Conservation (phyloP, 2,797 vertebrate genomes). For the Tenualosa ilisha region DNA sequence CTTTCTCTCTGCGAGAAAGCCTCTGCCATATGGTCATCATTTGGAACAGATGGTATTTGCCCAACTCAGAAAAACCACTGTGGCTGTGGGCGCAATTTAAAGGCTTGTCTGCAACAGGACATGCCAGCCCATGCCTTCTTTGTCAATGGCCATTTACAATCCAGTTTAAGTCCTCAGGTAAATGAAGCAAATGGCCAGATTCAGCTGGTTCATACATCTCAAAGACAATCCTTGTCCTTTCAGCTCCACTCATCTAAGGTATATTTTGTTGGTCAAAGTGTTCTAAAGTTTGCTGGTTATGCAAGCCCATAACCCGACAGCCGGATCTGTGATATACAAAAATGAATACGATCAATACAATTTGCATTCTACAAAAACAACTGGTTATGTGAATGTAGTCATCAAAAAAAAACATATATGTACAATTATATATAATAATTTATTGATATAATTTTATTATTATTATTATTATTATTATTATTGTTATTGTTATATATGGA, state of each 20-base stretch:
- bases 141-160: conserved; percentile 62
- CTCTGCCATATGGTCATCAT: conserved; percentile 82
- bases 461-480: too few relatives aligned
- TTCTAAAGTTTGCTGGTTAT: too few relatives aligned
- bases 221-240: not conserved
- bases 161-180: conserved; percentile 5
- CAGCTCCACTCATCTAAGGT: not conserved
- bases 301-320: too few relatives aligned
- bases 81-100: conserved; percentile 77
- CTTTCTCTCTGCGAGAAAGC: conserved; percentile 73
- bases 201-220: not conserved
- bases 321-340: too few relatives aligned
- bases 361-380: too few relatives aligned
- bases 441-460: too few relatives aligned
- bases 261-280: not conserved
- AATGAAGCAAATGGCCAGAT: not conserved
- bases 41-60: conserved; percentile 85
- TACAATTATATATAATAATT: too few relatives aligned
- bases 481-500: too few relatives aligned
- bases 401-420: too few relatives aligned
- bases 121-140: conserved; percentile 74
- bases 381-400: too few relatives aligned
- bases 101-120: conserved; percentile 73
- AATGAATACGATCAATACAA: too few relatives aligned
- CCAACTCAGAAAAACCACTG: conserved; percentile 77